A percentile compares a stretch with the other conserved stretches of the same genome.
These are phyloP conservation scores for Octodon degus DNA, from an alignment of 2,113 vertebrate species.

Conservation along the genomic window DNA sequence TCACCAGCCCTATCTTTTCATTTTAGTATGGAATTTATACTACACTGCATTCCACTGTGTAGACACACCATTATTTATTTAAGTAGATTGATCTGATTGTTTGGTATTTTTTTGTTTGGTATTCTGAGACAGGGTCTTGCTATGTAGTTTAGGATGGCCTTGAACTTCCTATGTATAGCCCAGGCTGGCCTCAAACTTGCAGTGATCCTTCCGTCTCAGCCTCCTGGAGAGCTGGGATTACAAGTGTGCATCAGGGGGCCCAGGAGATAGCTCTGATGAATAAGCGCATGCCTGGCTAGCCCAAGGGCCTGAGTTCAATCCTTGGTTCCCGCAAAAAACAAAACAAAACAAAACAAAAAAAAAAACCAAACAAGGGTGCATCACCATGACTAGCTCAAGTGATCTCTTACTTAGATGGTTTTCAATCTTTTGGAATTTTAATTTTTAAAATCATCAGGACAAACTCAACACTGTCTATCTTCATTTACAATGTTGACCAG, in stretches of 20 bases:
- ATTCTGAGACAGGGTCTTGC: background rate
- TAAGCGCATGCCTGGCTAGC: too few relatives aligned
- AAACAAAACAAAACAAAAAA: too few relatives aligned
- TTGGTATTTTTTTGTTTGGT: background rate
- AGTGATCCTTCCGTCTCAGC: background rate
- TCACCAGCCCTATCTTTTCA: background rate
- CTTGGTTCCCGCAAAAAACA: too few relatives aligned
- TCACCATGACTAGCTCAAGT: background rate
- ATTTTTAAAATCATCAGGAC: conserved; percentile 6
- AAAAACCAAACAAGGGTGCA: background rate
- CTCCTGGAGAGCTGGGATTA: background rate
- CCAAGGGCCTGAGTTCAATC: too few relatives aligned
- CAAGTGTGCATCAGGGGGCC: background rate
- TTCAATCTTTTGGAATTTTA: conserved; percentile 45
- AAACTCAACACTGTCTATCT: background rate
- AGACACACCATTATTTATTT: background rate
- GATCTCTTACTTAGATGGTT: background rate
- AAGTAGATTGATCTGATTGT: background rate
- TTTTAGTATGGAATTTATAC: background rate
- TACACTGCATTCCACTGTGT: background rate
- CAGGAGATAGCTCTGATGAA: too few relatives aligned
- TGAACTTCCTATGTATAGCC: background rate
- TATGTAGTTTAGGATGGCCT: background rate
- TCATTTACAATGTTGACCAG: background rate
- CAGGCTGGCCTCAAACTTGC: background rate